Conservation (phyloP, 2,113 vertebrate species). For the Bettongia penicillata region DNA sequence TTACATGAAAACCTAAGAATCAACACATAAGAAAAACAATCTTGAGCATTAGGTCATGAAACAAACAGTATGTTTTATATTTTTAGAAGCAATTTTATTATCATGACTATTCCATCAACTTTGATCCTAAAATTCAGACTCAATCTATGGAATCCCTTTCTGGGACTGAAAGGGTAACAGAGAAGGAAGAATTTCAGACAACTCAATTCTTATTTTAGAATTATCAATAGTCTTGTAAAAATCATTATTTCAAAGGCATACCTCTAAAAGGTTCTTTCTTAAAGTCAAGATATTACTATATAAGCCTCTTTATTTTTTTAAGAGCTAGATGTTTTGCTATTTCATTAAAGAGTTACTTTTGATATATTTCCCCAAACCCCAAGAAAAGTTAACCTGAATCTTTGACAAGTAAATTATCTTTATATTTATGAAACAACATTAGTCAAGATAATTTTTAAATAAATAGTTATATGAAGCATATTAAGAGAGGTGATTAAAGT, state of each 20-base stretch:
- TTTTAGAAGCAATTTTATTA: slow-evolving; percentile 33
- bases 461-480: slow-evolving; percentile 53
- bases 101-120: background rate
- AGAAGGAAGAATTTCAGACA: slow-evolving; percentile 51
- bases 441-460: slow-evolving; percentile 48
- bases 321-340: slow-evolving; percentile 29
- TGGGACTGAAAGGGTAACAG: slow-evolving; percentile 10
- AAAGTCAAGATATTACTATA: background rate
- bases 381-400: slow-evolving; percentile 60
- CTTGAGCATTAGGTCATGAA: slow-evolving; percentile 29
- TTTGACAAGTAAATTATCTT: slow-evolving; percentile 56
- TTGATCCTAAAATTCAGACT: slow-evolving; percentile 46
- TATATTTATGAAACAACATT: slow-evolving; percentile 51
- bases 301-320: slow-evolving; percentile 39
- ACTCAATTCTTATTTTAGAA: slow-evolving; percentile 50
- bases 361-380: slow-evolving; percentile 38
- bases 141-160: slow-evolving; percentile 49
- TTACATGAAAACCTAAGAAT: background rate
- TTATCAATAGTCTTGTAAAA: slow-evolving; percentile 59
- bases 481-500: slow-evolving; percentile 60
- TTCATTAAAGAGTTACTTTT: slow-evolving; percentile 17
- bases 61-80: slow-evolving; percentile 1
- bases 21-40: slow-evolving; percentile 50
- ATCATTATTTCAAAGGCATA: background rate
- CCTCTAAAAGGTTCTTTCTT: background rate